Percentiles rank a stretch among this genome's conserved stretches.
Conservation (phyloP, 2,888 invertebrate species). For the Sarcophaga caerulescens region DNA sequence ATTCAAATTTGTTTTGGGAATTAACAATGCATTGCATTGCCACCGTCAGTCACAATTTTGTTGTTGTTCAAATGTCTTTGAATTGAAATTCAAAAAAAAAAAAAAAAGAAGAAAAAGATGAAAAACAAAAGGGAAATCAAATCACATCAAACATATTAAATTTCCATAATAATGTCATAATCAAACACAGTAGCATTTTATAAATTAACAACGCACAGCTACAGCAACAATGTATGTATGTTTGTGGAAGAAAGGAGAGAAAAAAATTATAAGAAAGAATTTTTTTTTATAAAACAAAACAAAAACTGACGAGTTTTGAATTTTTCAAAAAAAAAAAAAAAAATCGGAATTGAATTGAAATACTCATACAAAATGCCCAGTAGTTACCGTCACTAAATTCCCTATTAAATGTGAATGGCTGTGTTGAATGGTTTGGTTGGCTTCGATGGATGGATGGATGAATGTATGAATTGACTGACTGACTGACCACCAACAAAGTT, state of each 20-base stretch:
- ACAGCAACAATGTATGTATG: background rate
- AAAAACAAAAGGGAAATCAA: constrained; percentile 40
- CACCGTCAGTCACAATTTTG: background rate
- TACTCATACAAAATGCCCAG: background rate
- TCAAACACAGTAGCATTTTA: constrained; percentile 66
- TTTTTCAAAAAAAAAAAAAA: constrained; percentile 35
- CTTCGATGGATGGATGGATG: constrained; percentile 17
- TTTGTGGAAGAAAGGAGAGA: too few relatives aligned
- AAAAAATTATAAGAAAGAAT: too few relatives aligned
- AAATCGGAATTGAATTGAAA: background rate
- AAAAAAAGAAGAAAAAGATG: too few relatives aligned
- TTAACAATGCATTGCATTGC: background rate
- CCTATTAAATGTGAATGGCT: background rate
- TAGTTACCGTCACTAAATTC: constrained; percentile 24
- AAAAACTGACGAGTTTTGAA: constrained; percentile 27
- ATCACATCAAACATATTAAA: constrained; percentile 61
- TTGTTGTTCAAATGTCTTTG: constrained; percentile 27
- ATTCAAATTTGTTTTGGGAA: background rate
- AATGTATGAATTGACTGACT: constrained; percentile 14
- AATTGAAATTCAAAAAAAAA: background rate
- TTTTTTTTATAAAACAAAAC: constrained; percentile 33
- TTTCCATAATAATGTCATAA: constrained; percentile 64
- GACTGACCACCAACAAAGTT: constrained; percentile 58
- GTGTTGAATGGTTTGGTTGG: too few relatives aligned
- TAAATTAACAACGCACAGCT: constrained; percentile 33